Conservation (phyloP, 2,797 vertebrate species). For the Phrynocephalus forsythii region DNA sequence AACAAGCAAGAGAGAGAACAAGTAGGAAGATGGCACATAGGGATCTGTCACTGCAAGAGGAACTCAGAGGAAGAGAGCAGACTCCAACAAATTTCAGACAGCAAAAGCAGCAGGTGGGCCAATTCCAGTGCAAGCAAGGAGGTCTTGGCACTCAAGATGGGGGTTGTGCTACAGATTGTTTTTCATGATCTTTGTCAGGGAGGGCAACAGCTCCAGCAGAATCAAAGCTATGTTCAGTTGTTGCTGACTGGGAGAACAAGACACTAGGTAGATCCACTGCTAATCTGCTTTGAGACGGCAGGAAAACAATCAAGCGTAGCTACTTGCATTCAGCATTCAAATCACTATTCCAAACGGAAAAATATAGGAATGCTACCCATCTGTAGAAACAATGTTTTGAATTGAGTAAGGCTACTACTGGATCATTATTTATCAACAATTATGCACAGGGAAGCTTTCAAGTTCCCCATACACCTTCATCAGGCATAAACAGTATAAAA, state of each 20-base stretch:
- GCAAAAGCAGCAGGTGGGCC: conserved; percentile 34
- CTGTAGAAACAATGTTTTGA: too few relatives aligned
- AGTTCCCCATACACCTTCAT: too few relatives aligned
- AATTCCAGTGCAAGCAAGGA: conserved; percentile 38
- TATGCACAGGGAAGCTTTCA: too few relatives aligned
- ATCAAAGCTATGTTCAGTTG: background rate
- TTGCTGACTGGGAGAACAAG: background rate
- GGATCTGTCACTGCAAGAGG: background rate
- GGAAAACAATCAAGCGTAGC: background rate
- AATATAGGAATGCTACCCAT: too few relatives aligned
- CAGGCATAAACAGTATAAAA: too few relatives aligned
- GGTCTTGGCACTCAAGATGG: background rate
- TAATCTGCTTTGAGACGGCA: background rate
- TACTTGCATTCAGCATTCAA: background rate
- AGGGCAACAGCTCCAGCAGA: background rate
- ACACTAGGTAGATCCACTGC: background rate
- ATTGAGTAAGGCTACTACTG: too few relatives aligned
- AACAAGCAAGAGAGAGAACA: background rate
- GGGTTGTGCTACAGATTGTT: background rate
- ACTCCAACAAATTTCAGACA: conserved; percentile 34
- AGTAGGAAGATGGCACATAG: background rate
- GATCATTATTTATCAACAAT: too few relatives aligned
- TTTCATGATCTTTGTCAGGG: background rate
- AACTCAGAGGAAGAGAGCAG: background rate
- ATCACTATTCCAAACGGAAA: background rate